Base-by-base conservation (phyloP, 2,113 vertebrate genomes). In the Nasalis larvatus region DNA sequence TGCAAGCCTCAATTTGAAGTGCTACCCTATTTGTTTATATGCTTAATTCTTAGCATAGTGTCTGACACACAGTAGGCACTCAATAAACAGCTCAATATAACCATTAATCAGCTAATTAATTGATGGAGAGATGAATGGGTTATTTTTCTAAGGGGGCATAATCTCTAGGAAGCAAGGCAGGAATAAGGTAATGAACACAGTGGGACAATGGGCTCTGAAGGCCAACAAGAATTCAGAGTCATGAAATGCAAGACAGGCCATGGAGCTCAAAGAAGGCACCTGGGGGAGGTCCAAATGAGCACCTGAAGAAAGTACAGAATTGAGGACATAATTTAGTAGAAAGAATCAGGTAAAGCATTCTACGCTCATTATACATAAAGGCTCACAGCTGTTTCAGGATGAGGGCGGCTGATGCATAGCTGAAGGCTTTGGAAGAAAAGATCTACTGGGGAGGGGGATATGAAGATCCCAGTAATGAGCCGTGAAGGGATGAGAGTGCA, bases 81-180 rank as follows among this genome's bases (percentile, higher is more conserved):
- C 37, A 4, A 82, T 45, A 88, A 96, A 78, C 40, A 89, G 17
- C 27, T 73, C 82, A 91, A 86, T 66, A 12, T 95, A 80, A 92
- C 17, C 8, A 81, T 54, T 89, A n/a, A 86, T 91, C 94, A 88
- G 6, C 37, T 81, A 95, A 71, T 86, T 92, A 85, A 82, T 60
- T 4, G 21, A 49, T 69, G 6, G 58, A 88, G 77, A 91, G 30
- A 83, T 40, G 17, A 86, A 91, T 30, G 25, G 9, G 17, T n/a
- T 93, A 47, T 91, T 56, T 58, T 94, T 96, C 42, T 74, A 83
- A 73, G n/a, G 7, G 25, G 20, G 23, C n/a, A 66, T 83, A 73
- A 49, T 78, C 56, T 83, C 45, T 47, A 71, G 69, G 68, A 96
- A 30, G 95, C 14, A 54, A 94, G 40, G 54, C 35, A 90, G 18